Percentiles rank a stretch among this genome's conserved stretches.
phyloP scores from a whole-genome alignment of 2,888 invertebrate species.

The Troides aeacus region DNA sequence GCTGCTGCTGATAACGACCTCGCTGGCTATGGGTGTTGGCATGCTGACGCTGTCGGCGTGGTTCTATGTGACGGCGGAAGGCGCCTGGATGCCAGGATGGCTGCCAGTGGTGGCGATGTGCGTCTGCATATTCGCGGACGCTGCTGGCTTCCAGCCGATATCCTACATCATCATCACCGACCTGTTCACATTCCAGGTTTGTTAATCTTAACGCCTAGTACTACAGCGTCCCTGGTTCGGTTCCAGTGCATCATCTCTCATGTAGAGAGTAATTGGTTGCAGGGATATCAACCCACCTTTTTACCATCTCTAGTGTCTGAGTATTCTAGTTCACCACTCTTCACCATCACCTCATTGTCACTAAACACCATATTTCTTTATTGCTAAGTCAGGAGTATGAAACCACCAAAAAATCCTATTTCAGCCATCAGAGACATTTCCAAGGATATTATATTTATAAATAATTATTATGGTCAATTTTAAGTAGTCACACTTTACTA shows the following conservation, averaged over 20 bases:
- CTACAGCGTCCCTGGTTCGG: background rate
- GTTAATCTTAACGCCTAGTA: constrained; percentile 23
- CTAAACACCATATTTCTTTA: no score
- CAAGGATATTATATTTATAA: no score
- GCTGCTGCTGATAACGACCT: constrained; percentile 56
- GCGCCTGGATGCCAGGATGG: constrained; percentile 69
- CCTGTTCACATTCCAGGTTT: constrained; percentile 69
- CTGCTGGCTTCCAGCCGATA: constrained; percentile 73
- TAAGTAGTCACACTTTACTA: no score
- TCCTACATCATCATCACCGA: constrained; percentile 74
- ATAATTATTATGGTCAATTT: no score
- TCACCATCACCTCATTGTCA: no score
- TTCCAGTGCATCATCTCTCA: background rate
- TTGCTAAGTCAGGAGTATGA: no score
- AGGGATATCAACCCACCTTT: no score
- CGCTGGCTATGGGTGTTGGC: constrained; percentile 63
- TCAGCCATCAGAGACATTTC: no score
- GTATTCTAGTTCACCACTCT: no score
- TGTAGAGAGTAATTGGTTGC: background rate
- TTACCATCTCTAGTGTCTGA: no score
- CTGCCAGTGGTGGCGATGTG: constrained; percentile 70
- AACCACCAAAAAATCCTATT: no score
- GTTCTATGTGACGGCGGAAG: constrained; percentile 65
- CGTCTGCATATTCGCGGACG: constrained; percentile 68
- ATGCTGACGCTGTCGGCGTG: constrained; percentile 63